Conservation (phyloP, 2,888 invertebrate genomes). For the Athetis lepigone region DNA sequence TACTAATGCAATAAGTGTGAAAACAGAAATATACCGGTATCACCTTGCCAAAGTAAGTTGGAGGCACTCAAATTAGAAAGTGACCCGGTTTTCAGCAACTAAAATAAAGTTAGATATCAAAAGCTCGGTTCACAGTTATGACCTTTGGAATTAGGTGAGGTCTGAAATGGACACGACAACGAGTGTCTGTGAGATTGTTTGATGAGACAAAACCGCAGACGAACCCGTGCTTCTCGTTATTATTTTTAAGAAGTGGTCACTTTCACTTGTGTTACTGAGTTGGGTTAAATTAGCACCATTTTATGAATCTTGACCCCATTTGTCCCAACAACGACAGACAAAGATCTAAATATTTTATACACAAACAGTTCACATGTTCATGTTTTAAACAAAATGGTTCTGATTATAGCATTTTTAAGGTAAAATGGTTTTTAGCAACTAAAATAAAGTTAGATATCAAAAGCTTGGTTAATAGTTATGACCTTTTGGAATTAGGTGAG, state of each 20-base stretch:
- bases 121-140: conserved; percentile 59
- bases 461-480: conserved; percentile 59
- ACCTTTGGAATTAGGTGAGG: conserved; percentile 62
- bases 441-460: conserved; percentile 74
- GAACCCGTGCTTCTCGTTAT: conserved; percentile 17
- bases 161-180: conserved; percentile 40
- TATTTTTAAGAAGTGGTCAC: conserved; percentile 3
- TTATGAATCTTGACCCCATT: too few relatives aligned
- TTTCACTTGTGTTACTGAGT: conserved; percentile 13
- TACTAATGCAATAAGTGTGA: conserved; percentile 44
- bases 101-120: conserved; percentile 74
- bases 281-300: conserved; percentile 18
- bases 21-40: conserved; percentile 49
- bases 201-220: conserved; percentile 43
- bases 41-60: conserved; percentile 49
- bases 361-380: too few relatives aligned
- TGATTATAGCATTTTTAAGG: too few relatives aligned
- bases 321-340: too few relatives aligned
- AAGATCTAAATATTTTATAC: too few relatives aligned
- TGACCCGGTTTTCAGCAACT: conserved; percentile 73
- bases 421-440: conserved; percentile 69
- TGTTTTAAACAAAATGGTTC: too few relatives aligned
- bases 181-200: conserved; percentile 34
- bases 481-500: conserved; percentile 62
- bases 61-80: conserved; percentile 76